Base-by-base conservation (phyloP, 2,797 vertebrate genomes). In the Limosa lapponica region DNA sequence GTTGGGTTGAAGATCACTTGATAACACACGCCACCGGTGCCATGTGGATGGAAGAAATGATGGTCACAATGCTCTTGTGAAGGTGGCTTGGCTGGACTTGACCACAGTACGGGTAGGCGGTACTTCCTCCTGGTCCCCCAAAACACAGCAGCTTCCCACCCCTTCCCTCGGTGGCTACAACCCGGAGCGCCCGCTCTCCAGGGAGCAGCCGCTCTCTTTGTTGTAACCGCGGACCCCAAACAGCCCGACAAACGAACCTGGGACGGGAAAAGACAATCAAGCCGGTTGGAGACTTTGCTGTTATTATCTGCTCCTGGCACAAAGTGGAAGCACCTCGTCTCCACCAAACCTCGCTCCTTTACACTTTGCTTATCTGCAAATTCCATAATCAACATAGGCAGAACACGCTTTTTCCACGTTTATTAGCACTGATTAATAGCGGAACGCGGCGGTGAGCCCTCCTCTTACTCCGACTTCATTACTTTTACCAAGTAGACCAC, bases 71-170 rank as follows among this genome's bases (percentile, higher is more conserved):
- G 25, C 16, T 58, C 12, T 48, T 10, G 44, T 10, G 36, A 74
- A 57, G 23, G 18, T 49, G 57, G 30, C 20, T 74, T 58, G 19
- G 46, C 55, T 55, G 9, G 18, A 6, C n/a, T 55, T 36, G 16
- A 12, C 36, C 10, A 1, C 2, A 3, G 24, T 78, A 62, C 8
- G 6, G 37, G 54, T 44, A 30, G 2, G 3, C 0, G 0, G 16
- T 37, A 8, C 27, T 85, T 93, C 16, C 25, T 82, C 46, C 55
- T 61, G 51, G 37, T 70, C 25, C 28, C n/a, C 36, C 36, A 30
- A 82, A 82, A 51, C 3, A 25, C 30, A 72, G 36, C 51, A n/a
- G 52, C 44, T 90, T 95, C 64, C 49, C 59, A n/a, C 27, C 11
- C 5, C 1, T 80, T 87, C 64, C 59, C 34, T 87, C 10, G 0